Evolutionary conservation across 2,797 vertebrate species (phyloP).

Genomic region (Prionace glauca): DNA sequence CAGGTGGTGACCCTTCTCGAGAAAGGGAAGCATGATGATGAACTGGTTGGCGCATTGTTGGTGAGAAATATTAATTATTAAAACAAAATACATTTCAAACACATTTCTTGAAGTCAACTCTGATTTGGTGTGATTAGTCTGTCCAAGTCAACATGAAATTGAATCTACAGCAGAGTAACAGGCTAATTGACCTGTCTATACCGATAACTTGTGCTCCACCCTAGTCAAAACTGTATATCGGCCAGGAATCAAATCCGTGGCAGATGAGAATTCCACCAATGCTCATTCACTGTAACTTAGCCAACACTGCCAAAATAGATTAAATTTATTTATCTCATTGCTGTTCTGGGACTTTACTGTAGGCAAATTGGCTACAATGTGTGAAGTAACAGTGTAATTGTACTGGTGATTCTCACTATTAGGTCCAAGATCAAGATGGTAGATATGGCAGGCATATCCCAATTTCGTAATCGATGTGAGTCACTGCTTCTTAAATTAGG

Average conservation of each 20-base stretch:
- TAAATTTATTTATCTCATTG: not conserved
- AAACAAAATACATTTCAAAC: not conserved
- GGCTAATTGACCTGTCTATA: not conserved
- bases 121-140: not conserved
- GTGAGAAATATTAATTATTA: conserved; percentile 53
- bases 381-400: not conserved
- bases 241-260: not conserved
- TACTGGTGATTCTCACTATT: not conserved
- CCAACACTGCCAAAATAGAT: not conserved
- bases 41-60: conserved; percentile 77
- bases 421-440: not conserved
- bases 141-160: not conserved
- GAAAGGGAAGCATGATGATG: conserved; percentile 80
- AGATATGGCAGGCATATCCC: not conserved
- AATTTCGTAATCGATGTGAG: not conserved
- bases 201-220: not conserved
- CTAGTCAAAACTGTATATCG: not conserved
- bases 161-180: not conserved
- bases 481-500: not conserved
- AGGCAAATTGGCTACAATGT: not conserved
- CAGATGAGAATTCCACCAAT: not conserved
- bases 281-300: not conserved
- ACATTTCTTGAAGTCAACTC: not conserved
- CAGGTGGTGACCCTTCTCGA: conserved; percentile 73
- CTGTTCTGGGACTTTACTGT: not conserved